Conservation (phyloP, 2,113 vertebrate genomes). For the Elaphurus davidianus region DNA sequence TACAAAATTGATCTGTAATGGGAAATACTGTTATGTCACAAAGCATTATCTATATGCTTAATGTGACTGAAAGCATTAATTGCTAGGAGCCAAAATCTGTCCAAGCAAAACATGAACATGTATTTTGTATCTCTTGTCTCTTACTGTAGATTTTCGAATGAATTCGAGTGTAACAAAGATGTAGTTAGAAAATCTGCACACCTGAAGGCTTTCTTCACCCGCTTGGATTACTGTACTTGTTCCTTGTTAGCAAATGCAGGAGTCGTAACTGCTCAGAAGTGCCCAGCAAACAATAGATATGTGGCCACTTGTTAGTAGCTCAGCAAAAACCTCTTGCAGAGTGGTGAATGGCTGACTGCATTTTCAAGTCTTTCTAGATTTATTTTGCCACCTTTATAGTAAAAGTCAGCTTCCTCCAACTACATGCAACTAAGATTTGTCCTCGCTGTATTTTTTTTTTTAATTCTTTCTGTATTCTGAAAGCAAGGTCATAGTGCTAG, state of each 20-base stretch:
- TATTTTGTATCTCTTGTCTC: conserved; percentile 77
- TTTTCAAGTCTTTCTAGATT: background rate
- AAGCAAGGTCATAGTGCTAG: background rate
- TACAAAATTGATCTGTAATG: conserved; percentile 85
- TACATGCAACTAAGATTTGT: background rate
- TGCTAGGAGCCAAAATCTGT: conserved; percentile 83
- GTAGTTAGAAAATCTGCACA: conserved; percentile 69
- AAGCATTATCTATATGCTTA: conserved; percentile 83
- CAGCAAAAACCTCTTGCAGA: background rate
- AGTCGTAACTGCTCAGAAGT: background rate
- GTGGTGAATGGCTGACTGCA: background rate
- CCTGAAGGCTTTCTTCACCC: conserved; percentile 65
- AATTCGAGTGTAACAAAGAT: conserved; percentile 71
- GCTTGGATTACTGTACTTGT: background rate
- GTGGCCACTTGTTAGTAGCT: background rate
- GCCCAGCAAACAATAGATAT: background rate
- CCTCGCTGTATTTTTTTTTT: background rate
- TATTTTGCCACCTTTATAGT: background rate
- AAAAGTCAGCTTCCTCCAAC: background rate
- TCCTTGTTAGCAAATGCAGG: background rate
- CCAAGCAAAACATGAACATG: conserved; percentile 77
- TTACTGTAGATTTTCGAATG: conserved; percentile 74
- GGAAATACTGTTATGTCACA: conserved; percentile 86
- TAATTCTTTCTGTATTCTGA: background rate
- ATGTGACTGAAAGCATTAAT: conserved; percentile 82